Evolutionary conservation across 2,113 vertebrate species (phyloP).

Genomic region (Pantherophis guttatus): DNA sequence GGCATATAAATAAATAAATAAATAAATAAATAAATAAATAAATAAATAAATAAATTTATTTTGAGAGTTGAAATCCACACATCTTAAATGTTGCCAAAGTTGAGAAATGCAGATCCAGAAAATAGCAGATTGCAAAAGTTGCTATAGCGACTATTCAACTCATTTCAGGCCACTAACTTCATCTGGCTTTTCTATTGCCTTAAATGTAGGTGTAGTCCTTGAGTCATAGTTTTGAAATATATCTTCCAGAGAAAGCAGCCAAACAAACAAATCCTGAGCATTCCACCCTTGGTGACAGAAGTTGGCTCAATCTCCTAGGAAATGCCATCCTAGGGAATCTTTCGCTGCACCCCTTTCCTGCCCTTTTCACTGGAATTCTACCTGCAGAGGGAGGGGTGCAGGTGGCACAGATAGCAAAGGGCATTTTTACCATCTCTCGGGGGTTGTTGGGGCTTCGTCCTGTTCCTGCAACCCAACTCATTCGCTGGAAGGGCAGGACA

Average conservation of each 20-base stretch:
- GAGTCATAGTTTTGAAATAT: neutral
- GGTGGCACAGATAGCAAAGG: fast-evolving
- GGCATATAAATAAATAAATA: too few species aligned
- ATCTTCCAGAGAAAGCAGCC: neutral
- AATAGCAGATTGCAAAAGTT: neutral
- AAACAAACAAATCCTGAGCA: neutral
- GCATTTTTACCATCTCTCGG: conserved; percentile 70
- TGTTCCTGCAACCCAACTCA: conserved; percentile 76
- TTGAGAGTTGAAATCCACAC: neutral
- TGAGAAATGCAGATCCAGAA: neutral
- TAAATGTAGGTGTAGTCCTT: neutral
- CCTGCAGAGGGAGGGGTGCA: neutral
- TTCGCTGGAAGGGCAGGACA: conserved; percentile 84
- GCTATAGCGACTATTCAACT: neutral
- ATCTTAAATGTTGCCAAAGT: too few species aligned
- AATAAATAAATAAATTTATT: neutral
- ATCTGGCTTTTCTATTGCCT: neutral
- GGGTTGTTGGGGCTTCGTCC: conserved; percentile 90
- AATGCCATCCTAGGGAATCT: neutral
- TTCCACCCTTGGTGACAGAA: neutral
- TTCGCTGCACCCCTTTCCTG: too few species aligned
- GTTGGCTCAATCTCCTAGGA: neutral
- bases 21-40: too few species aligned
- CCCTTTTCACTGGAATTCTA: neutral
- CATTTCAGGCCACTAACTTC: neutral